Percentiles rank a stretch among this genome's conserved stretches.
Conservation (phyloP, 2,888 invertebrate genomes). For the Gnatocerus cornutus region DNA sequence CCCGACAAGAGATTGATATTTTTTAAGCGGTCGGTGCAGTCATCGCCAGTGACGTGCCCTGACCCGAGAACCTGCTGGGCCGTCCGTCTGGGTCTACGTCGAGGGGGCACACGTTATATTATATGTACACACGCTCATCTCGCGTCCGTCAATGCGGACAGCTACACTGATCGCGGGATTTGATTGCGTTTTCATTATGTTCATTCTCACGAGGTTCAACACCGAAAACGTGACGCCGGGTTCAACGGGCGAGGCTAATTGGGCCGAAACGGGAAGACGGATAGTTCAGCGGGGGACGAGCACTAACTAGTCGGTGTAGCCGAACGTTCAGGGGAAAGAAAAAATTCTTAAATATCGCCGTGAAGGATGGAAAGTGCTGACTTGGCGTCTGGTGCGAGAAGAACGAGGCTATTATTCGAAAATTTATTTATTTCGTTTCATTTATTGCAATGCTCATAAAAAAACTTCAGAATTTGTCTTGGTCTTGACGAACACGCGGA, state of each 20-base stretch:
- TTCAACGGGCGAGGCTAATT: conserved; percentile 55
- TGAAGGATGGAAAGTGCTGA: no score
- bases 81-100: conserved; percentile 52
- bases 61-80: conserved; percentile 61
- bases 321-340: no score
- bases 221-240: conserved; percentile 48
- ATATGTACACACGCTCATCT: conserved; percentile 58
- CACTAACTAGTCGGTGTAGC: background rate
- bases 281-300: background rate
- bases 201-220: conserved; percentile 53
- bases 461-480: no score
- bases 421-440: no score
- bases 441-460: no score
- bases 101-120: conserved; percentile 53
- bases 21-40: conserved; percentile 41
- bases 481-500: no score
- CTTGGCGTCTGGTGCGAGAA: no score
- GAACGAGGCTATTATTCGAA: no score
- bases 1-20: conserved; percentile 53
- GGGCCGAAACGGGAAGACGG: conserved; percentile 19
- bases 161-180: conserved; percentile 49
- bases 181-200: conserved; percentile 58
- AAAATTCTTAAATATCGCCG: no score
- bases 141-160: conserved; percentile 57
- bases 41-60: conserved; percentile 56